A percentile compares a stretch with the other conserved stretches of the same genome.
Evolutionary conservation across 2,113 vertebrate genomes (phyloP).

Genomic region (Lagopus leucura): DNA sequence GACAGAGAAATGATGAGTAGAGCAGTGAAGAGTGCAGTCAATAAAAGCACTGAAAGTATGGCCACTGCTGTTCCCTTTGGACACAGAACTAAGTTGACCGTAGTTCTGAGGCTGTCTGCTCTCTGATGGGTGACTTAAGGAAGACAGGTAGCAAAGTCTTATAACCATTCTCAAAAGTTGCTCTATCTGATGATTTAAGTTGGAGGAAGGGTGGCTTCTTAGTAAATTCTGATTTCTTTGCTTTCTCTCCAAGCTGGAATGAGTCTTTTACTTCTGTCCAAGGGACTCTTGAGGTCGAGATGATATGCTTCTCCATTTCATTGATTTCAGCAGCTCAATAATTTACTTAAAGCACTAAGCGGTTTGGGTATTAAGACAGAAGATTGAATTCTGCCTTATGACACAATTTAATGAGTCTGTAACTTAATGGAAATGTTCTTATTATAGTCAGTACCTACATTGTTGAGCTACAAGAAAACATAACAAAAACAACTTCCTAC

Average conservation of each 20-base stretch:
- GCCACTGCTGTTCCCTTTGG: background rate
- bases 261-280: background rate
- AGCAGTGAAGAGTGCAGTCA: background rate
- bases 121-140: background rate
- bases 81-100: background rate
- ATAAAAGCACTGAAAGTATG: background rate
- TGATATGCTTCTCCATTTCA: background rate
- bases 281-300: background rate
- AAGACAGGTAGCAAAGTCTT: background rate
- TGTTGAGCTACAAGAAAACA: background rate
- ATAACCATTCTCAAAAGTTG: background rate
- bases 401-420: background rate
- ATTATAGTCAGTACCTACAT: background rate
- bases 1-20: constrained; percentile 10
- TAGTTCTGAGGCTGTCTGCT: background rate
- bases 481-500: background rate
- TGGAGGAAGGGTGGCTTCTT: background rate
- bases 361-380: background rate
- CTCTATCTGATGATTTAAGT: background rate
- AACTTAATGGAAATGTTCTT: background rate
- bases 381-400: background rate
- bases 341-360: background rate
- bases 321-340: background rate
- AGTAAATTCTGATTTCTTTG: background rate
- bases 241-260: background rate